Evolutionary conservation across 2,113 vertebrate genomes (phyloP), one percentile per base, ranked within the genome.

Genomic region (Tylochromis polylepis): DNA sequence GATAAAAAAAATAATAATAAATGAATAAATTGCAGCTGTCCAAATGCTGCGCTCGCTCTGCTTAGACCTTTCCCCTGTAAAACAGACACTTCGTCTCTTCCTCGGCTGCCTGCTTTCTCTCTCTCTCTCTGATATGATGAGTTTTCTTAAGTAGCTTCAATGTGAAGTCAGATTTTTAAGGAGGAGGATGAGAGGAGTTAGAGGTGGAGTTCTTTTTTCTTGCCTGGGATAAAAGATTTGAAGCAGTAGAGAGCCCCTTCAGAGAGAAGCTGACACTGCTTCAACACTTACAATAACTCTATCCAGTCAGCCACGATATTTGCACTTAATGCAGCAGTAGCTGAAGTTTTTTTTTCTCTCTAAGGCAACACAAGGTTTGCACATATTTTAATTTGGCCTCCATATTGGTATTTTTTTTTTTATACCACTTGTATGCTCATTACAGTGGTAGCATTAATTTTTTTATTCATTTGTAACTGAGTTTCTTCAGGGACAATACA

Each of bases 161-260:
- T 14, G 3, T 15, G 41, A 86, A 16, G 15, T 22, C 22, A 12
- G 18, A 16, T 62, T 29, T 78, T 24, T 20, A n/a, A 81, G 31
- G 72, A 22, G 85, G 79, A 77, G 65, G 59, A 51, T 16, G 20
- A 57, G 22, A 38, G 58, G 31, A 20, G 57, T 36, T 24, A 70
- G 65, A 85, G 90, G 92, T 60, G 92, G 91, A 88, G 91, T 87
- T 58, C 2, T 57, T 22, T 14, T 29, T 6, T 72, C 49, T 60
- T 24, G 24, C 24, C 24, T 14, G 20, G 14, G 27, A 85, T 90
- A 91, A 79, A 90, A n/a, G 79, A 46, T 57, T 46, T 43, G 80
- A 72, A 59, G 41, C n/a, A 38, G 22, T 53, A 41, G 15, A 41
- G 36, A 79, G 84, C 34, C n/a, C 60, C 31, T 36, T 18, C 53